phyloP scores from a whole-genome alignment of 2,113 vertebrate species.

The Gracilinanus agilis region DNA sequence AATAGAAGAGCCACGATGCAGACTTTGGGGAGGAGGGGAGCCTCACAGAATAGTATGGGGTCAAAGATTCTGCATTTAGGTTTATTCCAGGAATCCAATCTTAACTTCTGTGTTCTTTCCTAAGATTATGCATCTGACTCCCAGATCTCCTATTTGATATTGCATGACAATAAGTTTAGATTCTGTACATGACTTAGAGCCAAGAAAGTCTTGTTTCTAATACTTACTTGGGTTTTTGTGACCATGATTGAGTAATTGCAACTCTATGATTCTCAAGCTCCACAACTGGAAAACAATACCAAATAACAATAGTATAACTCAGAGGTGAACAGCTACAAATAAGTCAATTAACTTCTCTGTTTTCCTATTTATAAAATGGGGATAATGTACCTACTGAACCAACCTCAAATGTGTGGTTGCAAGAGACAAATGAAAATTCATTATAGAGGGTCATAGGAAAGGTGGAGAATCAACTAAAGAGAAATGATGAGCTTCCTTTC shows the following conservation, averaged over 20 bases:
- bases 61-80: neutral
- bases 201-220: neutral
- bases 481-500: neutral
- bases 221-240: neutral
- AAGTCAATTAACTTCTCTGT: neutral
- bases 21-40: neutral
- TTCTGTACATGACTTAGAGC: neutral
- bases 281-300: neutral
- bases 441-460: neutral
- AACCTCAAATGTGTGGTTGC: neutral
- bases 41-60: neutral
- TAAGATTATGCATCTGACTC: conserved; percentile 12
- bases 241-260: neutral
- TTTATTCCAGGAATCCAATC: neutral
- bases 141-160: conserved; percentile 13
- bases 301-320: neutral
- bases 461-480: neutral
- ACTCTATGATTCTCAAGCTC: neutral
- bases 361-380: neutral
- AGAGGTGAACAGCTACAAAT: neutral
- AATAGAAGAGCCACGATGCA: neutral
- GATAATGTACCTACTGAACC: neutral
- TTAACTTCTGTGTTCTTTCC: neutral
- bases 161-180: neutral
- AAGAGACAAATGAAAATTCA: neutral